Conservation (phyloP, 2,113 vertebrate species). For the Coreoperca whiteheadi region DNA sequence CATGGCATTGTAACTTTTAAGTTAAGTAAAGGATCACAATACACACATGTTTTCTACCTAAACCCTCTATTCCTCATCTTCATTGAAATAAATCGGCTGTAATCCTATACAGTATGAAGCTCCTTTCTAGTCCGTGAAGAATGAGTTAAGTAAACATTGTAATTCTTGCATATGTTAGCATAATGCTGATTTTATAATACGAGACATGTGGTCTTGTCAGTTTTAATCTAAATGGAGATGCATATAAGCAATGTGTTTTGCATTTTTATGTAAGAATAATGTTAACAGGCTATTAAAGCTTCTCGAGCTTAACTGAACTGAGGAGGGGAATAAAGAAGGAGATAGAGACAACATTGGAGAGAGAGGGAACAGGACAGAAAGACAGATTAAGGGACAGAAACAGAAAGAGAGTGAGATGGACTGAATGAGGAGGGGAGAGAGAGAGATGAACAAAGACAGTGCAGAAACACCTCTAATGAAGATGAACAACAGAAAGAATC, state of each 20-base stretch:
- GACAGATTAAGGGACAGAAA: conserved; percentile 35
- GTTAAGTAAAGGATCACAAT: neutral
- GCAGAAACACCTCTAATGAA: conserved; percentile 73
- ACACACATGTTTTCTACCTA: neutral
- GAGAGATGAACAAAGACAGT: conserved; percentile 60
- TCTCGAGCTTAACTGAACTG: conserved; percentile 18
- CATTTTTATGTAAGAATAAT: conserved; percentile 34
- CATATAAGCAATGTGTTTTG: conserved; percentile 27
- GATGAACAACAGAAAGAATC: conserved; percentile 62
- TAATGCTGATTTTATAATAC: conserved; percentile 26
- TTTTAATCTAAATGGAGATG: conserved; percentile 51
- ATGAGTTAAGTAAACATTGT: conserved; percentile 33
- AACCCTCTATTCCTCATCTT: neutral
- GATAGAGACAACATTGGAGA: conserved; percentile 1
- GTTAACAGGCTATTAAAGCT: conserved; percentile 41
- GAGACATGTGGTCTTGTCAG: conserved; percentile 7
- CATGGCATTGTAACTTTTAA: neutral
- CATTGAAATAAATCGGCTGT: neutral
- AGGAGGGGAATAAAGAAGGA: conserved; percentile 15
- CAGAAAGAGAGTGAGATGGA: conserved; percentile 33
- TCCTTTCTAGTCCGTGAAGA: neutral
- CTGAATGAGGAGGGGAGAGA: conserved; percentile 41
- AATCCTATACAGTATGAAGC: neutral
- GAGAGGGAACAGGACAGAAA: conserved; percentile 28
- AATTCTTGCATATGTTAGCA: conserved; percentile 28